Conservation (phyloP, 1,140 invertebrate genomes). For the Philopotamus ludificatus region DNA sequence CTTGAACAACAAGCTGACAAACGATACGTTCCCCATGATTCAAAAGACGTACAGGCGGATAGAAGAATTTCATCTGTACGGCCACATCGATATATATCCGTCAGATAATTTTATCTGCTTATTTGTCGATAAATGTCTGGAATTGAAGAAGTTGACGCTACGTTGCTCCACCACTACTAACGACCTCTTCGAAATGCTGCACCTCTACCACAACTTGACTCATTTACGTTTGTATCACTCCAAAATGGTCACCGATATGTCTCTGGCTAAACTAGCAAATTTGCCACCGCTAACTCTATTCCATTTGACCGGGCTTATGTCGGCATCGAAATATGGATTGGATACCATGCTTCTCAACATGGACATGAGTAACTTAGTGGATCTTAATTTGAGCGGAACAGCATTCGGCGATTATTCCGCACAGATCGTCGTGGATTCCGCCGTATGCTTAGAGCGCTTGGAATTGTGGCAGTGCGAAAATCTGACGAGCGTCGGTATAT, state of each 20-base stretch:
- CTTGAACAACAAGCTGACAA: constrained; percentile 32
- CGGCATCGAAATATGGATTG: constrained; percentile 18
- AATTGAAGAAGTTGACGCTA: constrained; percentile 21
- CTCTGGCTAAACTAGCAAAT: neutral
- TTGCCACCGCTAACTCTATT: constrained; percentile 11
- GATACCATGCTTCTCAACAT: constrained; percentile 14
- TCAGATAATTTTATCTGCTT: constrained; percentile 21
- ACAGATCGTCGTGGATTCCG: constrained; percentile 3
- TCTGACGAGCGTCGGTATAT: constrained; percentile 8
- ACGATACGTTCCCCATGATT: constrained; percentile 15
- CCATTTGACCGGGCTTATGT: constrained; percentile 29
- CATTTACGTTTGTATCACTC: constrained; percentile 28
- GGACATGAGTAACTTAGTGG: constrained; percentile 11
- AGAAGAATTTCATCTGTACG: constrained; percentile 33
- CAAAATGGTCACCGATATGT: constrained; percentile 29
- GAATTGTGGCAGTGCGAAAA: constrained; percentile 34
- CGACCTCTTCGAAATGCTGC: constrained; percentile 17
- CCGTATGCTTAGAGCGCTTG: constrained; percentile 6
- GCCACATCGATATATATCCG: constrained; percentile 28
- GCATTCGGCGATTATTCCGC: constrained; percentile 24
- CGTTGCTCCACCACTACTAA: constrained; percentile 29
- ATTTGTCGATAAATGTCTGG: constrained; percentile 6
- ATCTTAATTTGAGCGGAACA: constrained; percentile 35
- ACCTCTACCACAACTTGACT: constrained; percentile 7
- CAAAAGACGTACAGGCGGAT: constrained; percentile 14